These are phyloP conservation scores for Pinna nobilis DNA, from an alignment of 1,140 invertebrate species.

Conservation along the genomic window DNA sequence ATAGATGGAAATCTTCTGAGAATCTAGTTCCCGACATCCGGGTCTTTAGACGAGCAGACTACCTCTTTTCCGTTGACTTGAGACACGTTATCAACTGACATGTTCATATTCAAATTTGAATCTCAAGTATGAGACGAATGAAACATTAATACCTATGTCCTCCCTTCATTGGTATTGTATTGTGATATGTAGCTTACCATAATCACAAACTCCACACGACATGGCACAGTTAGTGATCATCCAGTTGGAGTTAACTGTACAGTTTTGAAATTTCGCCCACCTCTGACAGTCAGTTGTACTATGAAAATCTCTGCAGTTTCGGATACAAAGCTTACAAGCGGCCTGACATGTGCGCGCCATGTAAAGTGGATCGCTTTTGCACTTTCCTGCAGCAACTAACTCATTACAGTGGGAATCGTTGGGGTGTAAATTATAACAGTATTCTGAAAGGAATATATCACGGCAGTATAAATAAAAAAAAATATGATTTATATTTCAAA, in stretches of 20 bases:
- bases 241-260: background rate
- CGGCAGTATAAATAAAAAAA: too few species aligned
- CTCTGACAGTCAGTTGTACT: background rate
- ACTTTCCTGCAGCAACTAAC: conserved; percentile 7
- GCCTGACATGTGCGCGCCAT: background rate
- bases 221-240: background rate
- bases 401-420: conserved; percentile 1
- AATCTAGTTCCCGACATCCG: too few species aligned
- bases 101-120: too few species aligned
- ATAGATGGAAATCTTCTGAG: too few species aligned
- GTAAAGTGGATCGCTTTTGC: background rate
- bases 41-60: too few species aligned
- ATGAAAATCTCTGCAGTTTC: background rate
- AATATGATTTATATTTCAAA: too few species aligned
- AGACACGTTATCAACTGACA: too few species aligned
- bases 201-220: conserved; percentile 8
- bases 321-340: background rate
- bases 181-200: background rate
- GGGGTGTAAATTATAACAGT: conserved; percentile 8
- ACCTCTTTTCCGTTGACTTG: too few species aligned
- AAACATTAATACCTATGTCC: too few species aligned
- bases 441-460: too few species aligned
- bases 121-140: too few species aligned
- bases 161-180: background rate
- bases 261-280: background rate